Percentiles rank a stretch among this genome's conserved stretches.
Evolutionary conservation across 2,888 invertebrate species (phyloP).

Genomic region (Orthosia gracilis): DNA sequence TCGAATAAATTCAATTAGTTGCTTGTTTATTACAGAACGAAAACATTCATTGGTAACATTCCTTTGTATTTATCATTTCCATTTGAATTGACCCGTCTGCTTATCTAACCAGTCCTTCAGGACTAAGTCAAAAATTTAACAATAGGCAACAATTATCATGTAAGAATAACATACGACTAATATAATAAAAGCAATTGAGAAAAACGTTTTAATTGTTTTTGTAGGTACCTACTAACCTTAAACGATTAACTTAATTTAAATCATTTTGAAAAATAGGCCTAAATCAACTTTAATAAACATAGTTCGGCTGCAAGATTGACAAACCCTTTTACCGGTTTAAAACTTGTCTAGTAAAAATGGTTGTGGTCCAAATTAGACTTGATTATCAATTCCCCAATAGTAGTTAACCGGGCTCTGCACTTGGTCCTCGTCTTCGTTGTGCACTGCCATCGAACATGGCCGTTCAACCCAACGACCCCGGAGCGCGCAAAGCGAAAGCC

Average conservation of each 20-base stretch:
- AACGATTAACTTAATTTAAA: neutral
- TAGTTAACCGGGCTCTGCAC: no score
- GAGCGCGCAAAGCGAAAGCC: constrained; percentile 59
- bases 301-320: neutral
- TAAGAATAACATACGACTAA: neutral
- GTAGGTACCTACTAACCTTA: neutral
- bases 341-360: constrained; percentile 30
- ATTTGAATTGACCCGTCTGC: no score
- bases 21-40: neutral
- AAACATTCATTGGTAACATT: constrained; percentile 15
- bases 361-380: constrained; percentile 1
- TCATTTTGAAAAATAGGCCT: neutral
- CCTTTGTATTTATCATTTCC: neutral
- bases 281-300: neutral
- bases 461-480: no score
- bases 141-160: neutral
- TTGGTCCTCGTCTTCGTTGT: no score
- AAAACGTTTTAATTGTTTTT: no score
- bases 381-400: no score
- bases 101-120: no score
- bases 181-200: neutral
- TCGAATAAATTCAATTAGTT: constrained; percentile 54
- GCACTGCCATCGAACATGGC: no score
- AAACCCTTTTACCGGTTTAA: neutral
- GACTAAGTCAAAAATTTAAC: no score